Evolutionary conservation across 2,113 vertebrate genomes (phyloP).

Genomic region (Mormoops blainvillei): DNA sequence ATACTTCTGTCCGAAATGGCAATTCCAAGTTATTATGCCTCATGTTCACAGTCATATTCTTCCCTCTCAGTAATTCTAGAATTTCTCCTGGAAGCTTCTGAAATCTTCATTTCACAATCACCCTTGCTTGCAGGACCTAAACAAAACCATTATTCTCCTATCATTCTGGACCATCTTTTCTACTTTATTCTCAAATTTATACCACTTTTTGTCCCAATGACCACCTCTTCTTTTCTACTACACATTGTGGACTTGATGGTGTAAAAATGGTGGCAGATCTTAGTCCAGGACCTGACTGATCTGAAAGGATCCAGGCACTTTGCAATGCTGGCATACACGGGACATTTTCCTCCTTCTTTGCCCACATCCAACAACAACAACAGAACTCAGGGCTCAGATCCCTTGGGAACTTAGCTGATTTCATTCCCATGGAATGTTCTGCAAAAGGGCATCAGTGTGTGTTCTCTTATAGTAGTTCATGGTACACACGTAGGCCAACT

Average conservation of each 20-base stretch:
- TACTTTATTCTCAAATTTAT: background rate
- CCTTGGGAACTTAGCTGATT: background rate
- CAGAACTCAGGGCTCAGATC: background rate
- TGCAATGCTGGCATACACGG: fast-evolving
- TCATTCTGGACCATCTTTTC: background rate
- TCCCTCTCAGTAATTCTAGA: background rate
- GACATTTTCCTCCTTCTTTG: background rate
- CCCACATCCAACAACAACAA: background rate
- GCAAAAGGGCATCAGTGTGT: background rate
- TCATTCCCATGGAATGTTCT: background rate
- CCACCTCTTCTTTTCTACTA: background rate
- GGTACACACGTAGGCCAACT: background rate
- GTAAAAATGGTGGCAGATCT: fast-evolving
- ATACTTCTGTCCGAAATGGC: too few species aligned
- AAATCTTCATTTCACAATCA: fast-evolving
- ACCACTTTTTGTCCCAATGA: background rate
- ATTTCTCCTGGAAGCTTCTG: background rate
- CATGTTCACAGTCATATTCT: fast-evolving
- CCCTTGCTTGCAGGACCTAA: background rate
- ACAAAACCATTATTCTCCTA: background rate
- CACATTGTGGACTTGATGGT: fast-evolving
- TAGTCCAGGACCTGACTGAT: background rate
- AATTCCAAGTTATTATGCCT: background rate
- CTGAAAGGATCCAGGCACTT: background rate
- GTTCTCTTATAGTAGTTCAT: background rate